phyloP scores from a whole-genome alignment of 2,888 invertebrate species.

The Tetragonisca angustula region DNA sequence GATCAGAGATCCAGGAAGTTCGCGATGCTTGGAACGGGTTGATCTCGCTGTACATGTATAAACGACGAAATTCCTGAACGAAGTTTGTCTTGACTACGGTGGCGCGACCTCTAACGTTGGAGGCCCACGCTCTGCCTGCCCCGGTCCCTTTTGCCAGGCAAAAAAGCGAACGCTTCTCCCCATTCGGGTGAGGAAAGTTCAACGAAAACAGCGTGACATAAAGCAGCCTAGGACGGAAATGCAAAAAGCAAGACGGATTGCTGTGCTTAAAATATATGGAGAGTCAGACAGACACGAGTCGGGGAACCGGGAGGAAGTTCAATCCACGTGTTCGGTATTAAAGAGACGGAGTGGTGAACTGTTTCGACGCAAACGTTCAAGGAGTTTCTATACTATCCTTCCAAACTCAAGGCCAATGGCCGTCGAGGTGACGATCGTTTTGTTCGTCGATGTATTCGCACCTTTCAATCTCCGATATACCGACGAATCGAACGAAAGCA shows the following conservation, averaged over 20 bases:
- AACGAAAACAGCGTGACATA: constrained; percentile 58
- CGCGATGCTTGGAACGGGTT: constrained; percentile 20
- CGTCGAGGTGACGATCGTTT: no score
- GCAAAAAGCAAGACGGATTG: constrained; percentile 65
- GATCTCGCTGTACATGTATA: constrained; percentile 36
- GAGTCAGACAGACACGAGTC: constrained; percentile 25
- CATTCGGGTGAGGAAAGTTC: constrained; percentile 40
- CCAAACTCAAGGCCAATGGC: no score
- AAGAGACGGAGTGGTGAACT: constrained; percentile 25
- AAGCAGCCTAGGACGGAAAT: constrained; percentile 56
- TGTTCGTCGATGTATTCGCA: not conserved
- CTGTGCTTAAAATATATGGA: constrained; percentile 61
- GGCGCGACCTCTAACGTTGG: constrained; percentile 19
- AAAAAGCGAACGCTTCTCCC: constrained; percentile 27
- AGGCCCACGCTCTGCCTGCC: not conserved
- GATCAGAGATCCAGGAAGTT: constrained; percentile 41
- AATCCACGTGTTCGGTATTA: constrained; percentile 58
- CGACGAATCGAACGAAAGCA: not conserved
- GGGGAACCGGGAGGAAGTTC: constrained; percentile 33
- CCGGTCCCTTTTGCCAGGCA: constrained; percentile 11
- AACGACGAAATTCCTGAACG: constrained; percentile 47
- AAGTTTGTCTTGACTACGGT: constrained; percentile 24
- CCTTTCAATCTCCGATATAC: no score
- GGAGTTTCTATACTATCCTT: not conserved
- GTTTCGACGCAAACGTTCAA: not conserved